Evolutionary conservation across 2,888 invertebrate species (phyloP).

Genomic region (Sicus ferrugineus): DNA sequence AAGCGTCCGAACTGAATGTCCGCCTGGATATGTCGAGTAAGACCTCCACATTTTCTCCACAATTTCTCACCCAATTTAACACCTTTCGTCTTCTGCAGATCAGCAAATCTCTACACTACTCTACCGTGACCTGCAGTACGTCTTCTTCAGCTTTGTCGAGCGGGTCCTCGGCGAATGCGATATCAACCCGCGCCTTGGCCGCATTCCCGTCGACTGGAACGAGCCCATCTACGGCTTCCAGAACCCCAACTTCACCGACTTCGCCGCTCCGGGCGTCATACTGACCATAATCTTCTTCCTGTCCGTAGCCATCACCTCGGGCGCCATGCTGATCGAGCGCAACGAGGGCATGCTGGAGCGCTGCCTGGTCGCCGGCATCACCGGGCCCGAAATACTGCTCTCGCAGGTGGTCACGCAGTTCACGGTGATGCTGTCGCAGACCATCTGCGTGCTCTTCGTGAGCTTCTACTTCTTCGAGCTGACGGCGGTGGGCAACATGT

Average conservation of each 20-base stretch:
- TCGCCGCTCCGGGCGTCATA: conserved; percentile 92
- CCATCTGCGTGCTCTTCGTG: conserved; percentile 78
- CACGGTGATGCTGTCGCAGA: conserved; percentile 85
- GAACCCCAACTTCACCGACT: conserved; percentile 89
- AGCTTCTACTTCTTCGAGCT: conserved; percentile 81
- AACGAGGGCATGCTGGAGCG: conserved; percentile 91
- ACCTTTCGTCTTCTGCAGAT: too few species aligned
- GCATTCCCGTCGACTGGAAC: conserved; percentile 69
- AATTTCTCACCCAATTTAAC: conserved; percentile 1
- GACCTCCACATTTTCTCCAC: conserved; percentile 45
- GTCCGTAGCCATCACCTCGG: conserved; percentile 90
- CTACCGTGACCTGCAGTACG: conserved; percentile 74
- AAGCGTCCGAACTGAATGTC: conserved; percentile 73
- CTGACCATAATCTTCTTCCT: conserved; percentile 92
- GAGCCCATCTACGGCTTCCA: conserved; percentile 78
- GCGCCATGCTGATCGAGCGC: conserved; percentile 86
- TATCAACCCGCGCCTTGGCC: conserved; percentile 69
- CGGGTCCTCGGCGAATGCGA: conserved; percentile 72
- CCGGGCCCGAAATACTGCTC: conserved; percentile 81
- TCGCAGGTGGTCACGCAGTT: conserved; percentile 90
- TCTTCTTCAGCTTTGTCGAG: conserved; percentile 77
- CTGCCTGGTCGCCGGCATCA: conserved; percentile 84
- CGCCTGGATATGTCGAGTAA: conserved; percentile 87
- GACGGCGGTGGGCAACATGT: conserved; percentile 78
- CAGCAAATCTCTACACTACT: conserved; percentile 88